These are phyloP conservation scores for Toxonevra muliebris DNA, from an alignment of 2,888 invertebrate genomes.

Conservation along the genomic window DNA sequence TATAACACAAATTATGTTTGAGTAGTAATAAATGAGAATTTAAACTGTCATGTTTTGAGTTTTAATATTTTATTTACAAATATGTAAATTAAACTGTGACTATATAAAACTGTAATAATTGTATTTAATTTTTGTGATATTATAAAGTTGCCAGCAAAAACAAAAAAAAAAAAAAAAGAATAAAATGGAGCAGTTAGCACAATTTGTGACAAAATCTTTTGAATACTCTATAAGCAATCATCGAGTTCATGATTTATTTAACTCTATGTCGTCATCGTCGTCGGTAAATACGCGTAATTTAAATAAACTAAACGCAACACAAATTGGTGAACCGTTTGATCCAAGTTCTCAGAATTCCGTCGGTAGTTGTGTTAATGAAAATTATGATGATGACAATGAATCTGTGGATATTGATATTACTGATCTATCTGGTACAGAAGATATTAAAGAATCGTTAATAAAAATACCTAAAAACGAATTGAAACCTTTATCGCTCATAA, in stretches of 20 bases:
- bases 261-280: conserved; percentile 49
- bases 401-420: conserved; percentile 65
- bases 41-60: no score
- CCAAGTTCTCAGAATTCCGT: conserved; percentile 43
- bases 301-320: conserved; percentile 35
- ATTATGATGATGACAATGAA: conserved; percentile 60
- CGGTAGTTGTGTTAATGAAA: conserved; percentile 40
- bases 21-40: no score
- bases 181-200: conserved; percentile 87
- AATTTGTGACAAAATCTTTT: conserved; percentile 90
- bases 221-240: conserved; percentile 68
- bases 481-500: conserved; percentile 51
- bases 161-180: background rate
- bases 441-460: conserved; percentile 41
- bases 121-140: conserved; percentile 24
- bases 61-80: background rate
- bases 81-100: conserved; percentile 18
- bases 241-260: conserved; percentile 58
- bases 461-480: conserved; percentile 32
- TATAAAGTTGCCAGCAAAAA: conserved; percentile 3
- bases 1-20: no score
- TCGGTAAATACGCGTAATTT: conserved; percentile 46
- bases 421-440: conserved; percentile 59
- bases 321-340: conserved; percentile 41
- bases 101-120: conserved; percentile 17